phyloP scores from a whole-genome alignment of 2,113 vertebrate species.

The Mionectes macconnelli region DNA sequence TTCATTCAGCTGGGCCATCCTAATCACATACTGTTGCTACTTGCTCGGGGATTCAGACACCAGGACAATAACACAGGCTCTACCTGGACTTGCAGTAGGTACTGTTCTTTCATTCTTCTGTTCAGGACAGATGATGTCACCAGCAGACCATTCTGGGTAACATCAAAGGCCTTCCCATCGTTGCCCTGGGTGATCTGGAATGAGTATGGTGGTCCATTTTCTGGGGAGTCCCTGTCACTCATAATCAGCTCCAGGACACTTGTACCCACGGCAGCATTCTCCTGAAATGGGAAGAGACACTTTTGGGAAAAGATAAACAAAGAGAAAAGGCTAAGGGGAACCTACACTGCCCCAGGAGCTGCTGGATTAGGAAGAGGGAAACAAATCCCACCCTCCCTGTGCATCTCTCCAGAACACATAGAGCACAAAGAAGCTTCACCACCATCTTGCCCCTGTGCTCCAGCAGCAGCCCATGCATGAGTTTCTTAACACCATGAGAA shows the following conservation, averaged over 20 bases:
- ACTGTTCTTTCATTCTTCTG: constrained; percentile 77
- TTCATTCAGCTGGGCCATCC: neutral
- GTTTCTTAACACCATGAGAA: neutral
- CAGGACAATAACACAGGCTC: neutral
- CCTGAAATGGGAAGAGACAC: constrained; percentile 69
- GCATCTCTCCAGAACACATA: neutral
- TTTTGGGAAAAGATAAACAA: neutral
- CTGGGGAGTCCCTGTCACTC: constrained; percentile 88
- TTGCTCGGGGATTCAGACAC: neutral
- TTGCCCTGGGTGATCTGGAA: constrained; percentile 90
- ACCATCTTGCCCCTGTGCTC: neutral
- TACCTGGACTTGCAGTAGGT: constrained; percentile 93
- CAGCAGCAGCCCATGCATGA: neutral
- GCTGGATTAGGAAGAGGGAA: neutral
- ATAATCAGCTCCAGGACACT: constrained; percentile 87
- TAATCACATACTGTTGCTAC: neutral
- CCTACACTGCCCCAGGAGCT: neutral
- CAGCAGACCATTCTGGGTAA: constrained; percentile 89
- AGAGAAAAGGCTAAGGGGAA: neutral
- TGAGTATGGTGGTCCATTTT: constrained; percentile 88
- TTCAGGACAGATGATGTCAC: constrained; percentile 80
- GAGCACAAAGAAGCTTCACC: neutral
- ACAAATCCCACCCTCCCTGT: neutral
- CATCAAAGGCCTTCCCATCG: constrained; percentile 81
- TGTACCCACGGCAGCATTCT: constrained; percentile 84